Evolutionary conservation across 2,888 invertebrate species (phyloP).

Genomic region (Polymixis flavicincta): DNA sequence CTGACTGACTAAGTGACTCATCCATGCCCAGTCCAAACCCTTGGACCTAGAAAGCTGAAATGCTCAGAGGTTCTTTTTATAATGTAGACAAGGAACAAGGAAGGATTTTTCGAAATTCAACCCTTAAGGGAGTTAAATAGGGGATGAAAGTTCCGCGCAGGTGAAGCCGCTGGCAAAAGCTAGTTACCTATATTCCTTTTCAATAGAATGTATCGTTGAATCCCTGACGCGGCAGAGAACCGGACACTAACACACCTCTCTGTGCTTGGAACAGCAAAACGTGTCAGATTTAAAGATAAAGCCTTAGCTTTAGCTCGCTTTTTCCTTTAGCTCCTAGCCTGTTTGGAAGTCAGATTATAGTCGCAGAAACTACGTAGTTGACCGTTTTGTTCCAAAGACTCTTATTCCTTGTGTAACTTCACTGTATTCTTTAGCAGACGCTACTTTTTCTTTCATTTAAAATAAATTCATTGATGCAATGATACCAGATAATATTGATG

Average conservation of each 20-base stretch:
- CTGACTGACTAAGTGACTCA: no score
- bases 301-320: no score
- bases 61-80: no score
- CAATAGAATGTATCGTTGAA: conserved; percentile 31
- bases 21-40: no score
- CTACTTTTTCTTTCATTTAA: neutral
- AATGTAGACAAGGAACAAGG: no score
- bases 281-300: conserved; percentile 35
- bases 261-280: conserved; percentile 23
- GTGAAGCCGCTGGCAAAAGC: no score
- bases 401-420: conserved; percentile 9
- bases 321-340: neutral
- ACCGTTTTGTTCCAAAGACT: conserved; percentile 8
- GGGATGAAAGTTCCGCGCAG: no score
- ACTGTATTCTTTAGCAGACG: neutral
- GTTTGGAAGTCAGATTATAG: neutral
- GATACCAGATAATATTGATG: no score
- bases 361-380: conserved; percentile 1
- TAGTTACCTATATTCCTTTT: conserved; percentile 15
- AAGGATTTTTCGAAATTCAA: no score
- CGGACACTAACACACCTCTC: conserved; percentile 20
- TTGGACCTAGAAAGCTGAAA: no score
- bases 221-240: conserved; percentile 35
- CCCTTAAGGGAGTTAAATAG: no score
- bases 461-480: neutral